Evolutionary conservation across 2,888 invertebrate genomes (phyloP).

Genomic region (Petrolisthes manimaculis): DNA sequence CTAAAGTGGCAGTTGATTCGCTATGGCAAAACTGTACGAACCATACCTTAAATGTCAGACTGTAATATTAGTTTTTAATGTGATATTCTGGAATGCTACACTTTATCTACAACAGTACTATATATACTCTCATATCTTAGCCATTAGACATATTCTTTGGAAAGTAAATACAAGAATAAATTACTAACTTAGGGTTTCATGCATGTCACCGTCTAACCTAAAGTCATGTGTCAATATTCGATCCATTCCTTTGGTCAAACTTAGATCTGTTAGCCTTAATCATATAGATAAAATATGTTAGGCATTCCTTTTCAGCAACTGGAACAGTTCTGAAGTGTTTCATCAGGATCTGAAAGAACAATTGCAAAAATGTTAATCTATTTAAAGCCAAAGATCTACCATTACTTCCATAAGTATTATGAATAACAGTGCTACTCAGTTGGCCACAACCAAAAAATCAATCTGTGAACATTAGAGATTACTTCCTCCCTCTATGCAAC

Average conservation of each 20-base stretch:
- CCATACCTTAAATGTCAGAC: no score
- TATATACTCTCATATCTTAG: background rate
- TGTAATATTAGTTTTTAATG: no score
- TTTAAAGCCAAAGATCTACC: no score
- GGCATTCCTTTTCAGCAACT: constrained; percentile 92
- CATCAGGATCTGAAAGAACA: constrained; percentile 83
- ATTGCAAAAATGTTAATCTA: background rate
- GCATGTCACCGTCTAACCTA: background rate
- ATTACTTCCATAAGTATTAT: no score
- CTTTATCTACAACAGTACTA: no score
- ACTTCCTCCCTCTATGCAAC: no score
- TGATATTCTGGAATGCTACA: no score
- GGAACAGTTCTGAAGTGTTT: constrained; percentile 96
- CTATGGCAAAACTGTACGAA: no score
- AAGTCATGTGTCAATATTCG: constrained; percentile 58
- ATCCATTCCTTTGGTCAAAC: constrained; percentile 64
- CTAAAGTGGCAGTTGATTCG: no score
- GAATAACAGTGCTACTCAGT: no score
- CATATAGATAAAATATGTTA: constrained; percentile 95
- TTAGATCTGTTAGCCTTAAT: constrained; percentile 83
- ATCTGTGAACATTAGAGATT: no score
- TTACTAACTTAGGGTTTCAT: constrained; percentile 6
- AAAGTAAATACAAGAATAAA: constrained; percentile 2
- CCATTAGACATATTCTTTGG: background rate
- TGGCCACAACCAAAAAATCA: no score